These are phyloP conservation scores for Sebastes trivittatus DNA, from an alignment of 2,797 vertebrate genomes.

Conservation along the genomic window DNA sequence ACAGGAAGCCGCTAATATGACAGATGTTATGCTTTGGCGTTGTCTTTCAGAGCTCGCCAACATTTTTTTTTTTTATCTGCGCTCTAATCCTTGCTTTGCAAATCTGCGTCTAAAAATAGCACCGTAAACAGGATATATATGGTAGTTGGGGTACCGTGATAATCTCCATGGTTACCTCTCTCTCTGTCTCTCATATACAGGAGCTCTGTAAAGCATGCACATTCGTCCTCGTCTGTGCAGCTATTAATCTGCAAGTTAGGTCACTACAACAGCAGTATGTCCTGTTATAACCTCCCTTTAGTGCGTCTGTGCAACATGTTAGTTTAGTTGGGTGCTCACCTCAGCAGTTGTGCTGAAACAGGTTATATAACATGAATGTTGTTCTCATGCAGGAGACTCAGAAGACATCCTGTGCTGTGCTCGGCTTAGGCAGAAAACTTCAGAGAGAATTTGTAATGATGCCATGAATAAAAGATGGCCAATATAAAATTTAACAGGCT, in stretches of 20 bases:
- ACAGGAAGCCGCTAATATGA: constrained; percentile 18
- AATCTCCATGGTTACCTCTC: constrained; percentile 76
- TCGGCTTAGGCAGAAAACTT: constrained; percentile 55
- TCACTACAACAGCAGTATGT: constrained; percentile 7
- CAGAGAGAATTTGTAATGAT: constrained; percentile 70
- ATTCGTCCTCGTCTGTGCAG: constrained; percentile 13
- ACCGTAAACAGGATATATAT: constrained; percentile 78
- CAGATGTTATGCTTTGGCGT: constrained; percentile 32
- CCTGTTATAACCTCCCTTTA: constrained; percentile 41
- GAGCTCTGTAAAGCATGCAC: constrained; percentile 34
- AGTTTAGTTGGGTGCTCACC: constrained; percentile 38
- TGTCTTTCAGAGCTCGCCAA: constrained; percentile 42
- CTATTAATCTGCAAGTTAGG: constrained; percentile 21
- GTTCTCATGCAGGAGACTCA: constrained; percentile 2
- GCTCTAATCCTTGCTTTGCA: constrained; percentile 50
- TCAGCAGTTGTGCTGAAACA: constrained; percentile 52
- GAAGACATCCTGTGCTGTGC: constrained; percentile 39
- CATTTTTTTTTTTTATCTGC: constrained; percentile 43
- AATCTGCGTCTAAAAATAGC: constrained; percentile 74
- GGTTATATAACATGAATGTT: constrained; percentile 72
- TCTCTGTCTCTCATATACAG: constrained; percentile 41
- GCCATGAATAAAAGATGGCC: constrained; percentile 75
- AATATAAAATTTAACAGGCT: constrained; percentile 66
- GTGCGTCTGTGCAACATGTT: constrained; percentile 31
- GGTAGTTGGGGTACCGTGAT: constrained; percentile 70